Conservation (phyloP, 2,888 invertebrate species). For the Agonopterix arenella region DNA sequence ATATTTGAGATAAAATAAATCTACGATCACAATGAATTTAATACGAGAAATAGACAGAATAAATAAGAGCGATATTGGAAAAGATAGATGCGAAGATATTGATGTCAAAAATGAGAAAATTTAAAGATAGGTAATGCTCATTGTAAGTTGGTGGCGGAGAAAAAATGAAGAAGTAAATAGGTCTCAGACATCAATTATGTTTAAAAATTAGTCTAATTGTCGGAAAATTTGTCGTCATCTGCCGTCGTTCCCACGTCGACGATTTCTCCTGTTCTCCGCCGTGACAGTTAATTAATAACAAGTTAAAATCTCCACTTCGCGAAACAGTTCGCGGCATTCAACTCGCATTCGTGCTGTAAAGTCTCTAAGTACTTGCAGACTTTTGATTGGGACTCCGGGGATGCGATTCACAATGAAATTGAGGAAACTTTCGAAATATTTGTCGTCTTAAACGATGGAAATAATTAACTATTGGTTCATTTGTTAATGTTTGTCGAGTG, state of each 20-base stretch:
- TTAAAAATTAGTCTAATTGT: constrained; percentile 20
- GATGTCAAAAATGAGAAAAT: too few relatives aligned
- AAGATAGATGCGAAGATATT: too few relatives aligned
- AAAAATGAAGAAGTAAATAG: too few relatives aligned
- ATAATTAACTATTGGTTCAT: too few relatives aligned
- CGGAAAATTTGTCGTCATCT: constrained; percentile 25
- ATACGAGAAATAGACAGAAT: too few relatives aligned
- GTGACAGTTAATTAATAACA: constrained; percentile 53
- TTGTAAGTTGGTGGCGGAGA: too few relatives aligned
- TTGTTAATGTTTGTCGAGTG: not conserved
- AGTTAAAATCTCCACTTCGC: constrained; percentile 36
- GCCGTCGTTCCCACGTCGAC: constrained; percentile 33
- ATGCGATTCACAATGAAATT: constrained; percentile 18
- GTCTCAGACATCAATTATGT: too few relatives aligned
- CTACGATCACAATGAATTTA: too few relatives aligned
- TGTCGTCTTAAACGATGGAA: constrained; percentile 6
- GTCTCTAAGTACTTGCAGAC: constrained; percentile 42
- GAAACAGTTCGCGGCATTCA: constrained; percentile 22
- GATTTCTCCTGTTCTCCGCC: constrained; percentile 6
- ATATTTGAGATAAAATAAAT: too few relatives aligned
- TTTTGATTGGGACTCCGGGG: constrained; percentile 43
- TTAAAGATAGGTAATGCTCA: too few relatives aligned
- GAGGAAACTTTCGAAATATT: constrained; percentile 15
- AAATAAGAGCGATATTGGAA: too few relatives aligned
- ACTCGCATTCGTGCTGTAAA: constrained; percentile 31